phyloP scores from a whole-genome alignment of 2,888 invertebrate species.

The Melanostoma mellinum region DNA sequence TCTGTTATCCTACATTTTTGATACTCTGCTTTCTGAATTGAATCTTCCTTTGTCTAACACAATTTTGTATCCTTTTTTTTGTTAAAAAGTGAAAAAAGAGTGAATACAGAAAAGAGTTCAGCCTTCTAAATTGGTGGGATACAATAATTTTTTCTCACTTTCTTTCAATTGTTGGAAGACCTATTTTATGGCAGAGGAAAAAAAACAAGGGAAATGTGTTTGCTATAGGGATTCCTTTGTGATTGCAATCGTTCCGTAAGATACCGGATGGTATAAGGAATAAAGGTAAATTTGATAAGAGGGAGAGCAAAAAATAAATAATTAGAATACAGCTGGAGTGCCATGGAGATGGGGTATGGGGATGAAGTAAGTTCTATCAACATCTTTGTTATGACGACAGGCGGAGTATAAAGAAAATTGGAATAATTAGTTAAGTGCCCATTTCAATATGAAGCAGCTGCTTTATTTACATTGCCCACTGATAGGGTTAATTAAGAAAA shows the following conservation, averaged over 20 bases:
- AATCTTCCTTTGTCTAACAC: constrained; percentile 33
- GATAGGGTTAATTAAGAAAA: constrained; percentile 37
- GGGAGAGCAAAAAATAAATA: constrained; percentile 9
- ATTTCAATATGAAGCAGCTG: constrained; percentile 22
- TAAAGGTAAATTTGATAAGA: constrained; percentile 35
- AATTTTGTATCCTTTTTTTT: constrained; percentile 28
- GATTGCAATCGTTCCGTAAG: constrained; percentile 44
- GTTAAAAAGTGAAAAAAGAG: constrained; percentile 29
- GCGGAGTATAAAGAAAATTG: not conserved
- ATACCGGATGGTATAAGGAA: constrained; percentile 23
- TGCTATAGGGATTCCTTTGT: constrained; percentile 42
- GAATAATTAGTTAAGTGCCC: constrained; percentile 35
- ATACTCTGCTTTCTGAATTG: constrained; percentile 9
- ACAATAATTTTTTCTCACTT: constrained; percentile 36
- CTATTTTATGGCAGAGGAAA: constrained; percentile 22
- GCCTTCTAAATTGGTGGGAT: constrained; percentile 36
- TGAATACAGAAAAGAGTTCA: constrained; percentile 38
- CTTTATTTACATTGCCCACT: not conserved
- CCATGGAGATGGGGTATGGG: not conserved
- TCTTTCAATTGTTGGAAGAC: constrained; percentile 36
- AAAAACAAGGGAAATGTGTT: constrained; percentile 7
- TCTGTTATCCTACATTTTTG: not conserved
- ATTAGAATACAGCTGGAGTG: constrained; percentile 18
- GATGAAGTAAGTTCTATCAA: constrained; percentile 17
- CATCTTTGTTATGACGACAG: constrained; percentile 21